Base-by-base conservation (phyloP, 2,113 vertebrate genomes). In the Eurypyga helias region DNA sequence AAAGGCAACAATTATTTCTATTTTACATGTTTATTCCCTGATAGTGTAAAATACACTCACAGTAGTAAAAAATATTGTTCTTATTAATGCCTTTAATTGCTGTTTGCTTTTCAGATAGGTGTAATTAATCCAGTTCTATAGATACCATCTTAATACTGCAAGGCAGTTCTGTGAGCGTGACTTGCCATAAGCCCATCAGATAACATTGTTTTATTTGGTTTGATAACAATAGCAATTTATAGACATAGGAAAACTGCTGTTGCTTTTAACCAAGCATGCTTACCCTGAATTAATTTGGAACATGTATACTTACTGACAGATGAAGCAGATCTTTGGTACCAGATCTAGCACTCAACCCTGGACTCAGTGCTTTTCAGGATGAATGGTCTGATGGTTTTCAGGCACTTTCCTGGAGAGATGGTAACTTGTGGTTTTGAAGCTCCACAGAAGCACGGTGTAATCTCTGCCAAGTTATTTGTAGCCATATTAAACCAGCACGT, bases 381-480 rank as follows among this genome's bases (percentile, higher is more conserved):
- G 57, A 34, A 17, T 1, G 25, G 31, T 25, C 64, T 72, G 43
- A 52, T 18, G 81, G 45, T 67, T 57, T 83, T 60, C 46, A 84
- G 52, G 69, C n/a, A 43, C 54, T 86, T 93, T 70, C 55, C 64
- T 94, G 83, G 41, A 77, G 21, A 65, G 36, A 17, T 66, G n/a
- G 14, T 48, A 58, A 9, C 67, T 58, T 85, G 75, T 13, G 25
- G 80, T 87, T 62, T 19, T 76, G 57, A 69, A 87, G 48, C 66
- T 82, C 34, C 43, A 36, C 69, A 60, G 85, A 90, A 93, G 57
- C 41, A 49, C 36, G 87, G 1, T 62, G 61, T 91, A 38, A 38
- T 64, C 61, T 60, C 77, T 94, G 69, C 51, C 43, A 87, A 79
- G 73, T 91, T 23, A 67, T 85, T 87, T 94, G 81, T 67, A 94